These are phyloP conservation scores for Drosophila kambysellisi DNA, from an alignment of 2,888 invertebrate species.

Conservation along the genomic window DNA sequence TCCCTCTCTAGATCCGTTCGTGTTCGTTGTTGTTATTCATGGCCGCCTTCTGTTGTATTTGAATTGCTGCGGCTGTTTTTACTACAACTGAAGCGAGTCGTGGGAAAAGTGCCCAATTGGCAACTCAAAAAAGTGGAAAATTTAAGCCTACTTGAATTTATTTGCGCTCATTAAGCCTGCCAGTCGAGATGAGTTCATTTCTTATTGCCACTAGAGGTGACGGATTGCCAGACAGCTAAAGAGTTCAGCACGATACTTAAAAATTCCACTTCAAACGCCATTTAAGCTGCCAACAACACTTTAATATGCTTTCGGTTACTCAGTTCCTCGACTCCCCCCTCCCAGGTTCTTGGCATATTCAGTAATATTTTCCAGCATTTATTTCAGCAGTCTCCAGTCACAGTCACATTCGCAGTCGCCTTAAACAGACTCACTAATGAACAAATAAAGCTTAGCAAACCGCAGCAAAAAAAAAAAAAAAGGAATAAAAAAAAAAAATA, in stretches of 20 bases:
- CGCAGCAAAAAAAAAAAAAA: slow-evolving; percentile 11
- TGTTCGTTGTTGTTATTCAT: slow-evolving; percentile 60
- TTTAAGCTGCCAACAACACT: slow-evolving; percentile 25
- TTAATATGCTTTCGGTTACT: slow-evolving; percentile 17
- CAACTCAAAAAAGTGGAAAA: slow-evolving; percentile 61
- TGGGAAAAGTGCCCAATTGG: slow-evolving; percentile 51
- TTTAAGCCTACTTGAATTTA: slow-evolving; percentile 79
- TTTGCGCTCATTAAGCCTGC: slow-evolving; percentile 74
- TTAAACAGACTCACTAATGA: slow-evolving; percentile 67
- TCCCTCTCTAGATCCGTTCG: not conserved
- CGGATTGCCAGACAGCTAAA: slow-evolving; percentile 55
- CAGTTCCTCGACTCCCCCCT: not conserved
- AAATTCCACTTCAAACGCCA: slow-evolving; percentile 28
- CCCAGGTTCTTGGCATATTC: slow-evolving; percentile 6
- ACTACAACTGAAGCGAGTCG: slow-evolving; percentile 20
- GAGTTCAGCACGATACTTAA: slow-evolving; percentile 45
- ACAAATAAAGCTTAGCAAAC: slow-evolving; percentile 75
- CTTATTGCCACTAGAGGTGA: slow-evolving; percentile 38
- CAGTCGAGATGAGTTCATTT: slow-evolving; percentile 72
- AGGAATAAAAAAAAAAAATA: slow-evolving; percentile 9
- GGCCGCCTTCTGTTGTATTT: slow-evolving; percentile 56
- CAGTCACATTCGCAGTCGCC: slow-evolving; percentile 2
- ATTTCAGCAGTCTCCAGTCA: not conserved
- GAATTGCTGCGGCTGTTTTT: slow-evolving; percentile 54
- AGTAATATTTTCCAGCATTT: slow-evolving; percentile 19